These are phyloP conservation scores for Saccostrea glomerata DNA, from an alignment of 1,140 invertebrate species.

Conservation along the genomic window DNA sequence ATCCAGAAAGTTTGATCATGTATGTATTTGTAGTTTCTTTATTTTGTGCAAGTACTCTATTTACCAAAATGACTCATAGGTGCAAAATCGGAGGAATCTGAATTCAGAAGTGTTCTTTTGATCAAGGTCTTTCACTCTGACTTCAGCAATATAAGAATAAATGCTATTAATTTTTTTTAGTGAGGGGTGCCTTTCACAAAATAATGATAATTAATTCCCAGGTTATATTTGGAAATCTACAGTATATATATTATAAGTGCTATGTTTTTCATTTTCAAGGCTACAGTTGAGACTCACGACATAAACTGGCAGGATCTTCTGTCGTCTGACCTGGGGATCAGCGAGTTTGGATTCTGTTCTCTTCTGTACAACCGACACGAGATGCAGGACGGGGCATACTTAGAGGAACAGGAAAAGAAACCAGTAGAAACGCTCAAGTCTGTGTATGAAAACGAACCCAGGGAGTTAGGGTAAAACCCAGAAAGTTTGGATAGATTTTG, in stretches of 20 bases:
- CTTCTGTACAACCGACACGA: slow-evolving; percentile 76
- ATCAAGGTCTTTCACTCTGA: no score
- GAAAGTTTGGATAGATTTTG: no score
- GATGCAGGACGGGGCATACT: slow-evolving; percentile 73
- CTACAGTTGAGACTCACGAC: slow-evolving; percentile 65
- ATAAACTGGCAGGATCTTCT: slow-evolving; percentile 73
- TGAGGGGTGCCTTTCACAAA: no score
- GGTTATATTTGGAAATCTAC: no score
- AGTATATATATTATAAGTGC: neutral
- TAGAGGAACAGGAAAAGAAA: slow-evolving; percentile 76
- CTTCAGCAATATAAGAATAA: no score
- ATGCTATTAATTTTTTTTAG: no score
- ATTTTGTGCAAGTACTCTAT: no score
- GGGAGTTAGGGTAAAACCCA: slow-evolving; percentile 57
- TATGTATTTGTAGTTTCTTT: slow-evolving; percentile 53
- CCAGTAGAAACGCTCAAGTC: slow-evolving; percentile 70
- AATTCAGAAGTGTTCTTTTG: no score
- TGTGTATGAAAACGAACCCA: slow-evolving; percentile 70
- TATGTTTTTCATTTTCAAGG: slow-evolving; percentile 59
- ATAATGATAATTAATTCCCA: no score
- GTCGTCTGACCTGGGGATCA: slow-evolving; percentile 74
- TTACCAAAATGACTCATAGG: no score
- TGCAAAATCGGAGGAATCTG: no score
- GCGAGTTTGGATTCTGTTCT: slow-evolving; percentile 69
- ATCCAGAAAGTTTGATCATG: slow-evolving; percentile 70